Evolutionary conservation across 2,113 vertebrate genomes (phyloP), one percentile per base, ranked within the genome.

Genomic region (Copsychus sechellarum): DNA sequence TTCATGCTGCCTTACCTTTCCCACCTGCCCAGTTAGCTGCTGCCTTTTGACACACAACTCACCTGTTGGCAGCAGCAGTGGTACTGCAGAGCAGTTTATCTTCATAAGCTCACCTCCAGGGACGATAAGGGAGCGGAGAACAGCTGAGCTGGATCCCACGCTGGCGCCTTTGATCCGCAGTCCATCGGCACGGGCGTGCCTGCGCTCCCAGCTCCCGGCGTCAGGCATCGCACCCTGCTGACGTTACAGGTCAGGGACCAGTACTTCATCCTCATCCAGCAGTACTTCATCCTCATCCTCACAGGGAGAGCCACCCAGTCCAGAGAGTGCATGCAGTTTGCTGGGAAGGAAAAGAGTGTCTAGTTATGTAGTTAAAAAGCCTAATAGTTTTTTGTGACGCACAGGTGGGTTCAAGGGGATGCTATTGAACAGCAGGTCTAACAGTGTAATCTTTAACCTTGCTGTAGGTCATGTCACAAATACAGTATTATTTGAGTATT

Each of bases 171-270:
- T 24, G 45, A 18, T 50, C 21, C 14, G 8, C 45, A 47, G 42
- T 33, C 74, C 71, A 25, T 7, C 8, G 33, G 53, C 31, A 29
- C 28, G 43, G 72, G 20, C 1, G 0, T 23, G 48, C 0, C 0
- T 31, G 38, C 21, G 10, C 48, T 9, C 76, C 9, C 3, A 79
- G 33, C 14, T 12, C 12, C 11, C 36, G 34, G 19, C 0, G 0
- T 48, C 53, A 83, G 61, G 43, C 28, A 64, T 36, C 34, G 56
- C 36, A 69, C 20, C 23, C 72, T 93, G 77, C 48, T 95, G 89
- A 93, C 16, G 4, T 90, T 80, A 73, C 70, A 21, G 92, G 70
- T 57, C 94, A 95, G 70, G 53, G 91, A 78, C 33, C 91, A 85
- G 19, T 4, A 21, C 34, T 53, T 76, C 31, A 53, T 51, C 56